Conservation (phyloP, 2,888 invertebrate genomes). For the Diarsia rubi region DNA sequence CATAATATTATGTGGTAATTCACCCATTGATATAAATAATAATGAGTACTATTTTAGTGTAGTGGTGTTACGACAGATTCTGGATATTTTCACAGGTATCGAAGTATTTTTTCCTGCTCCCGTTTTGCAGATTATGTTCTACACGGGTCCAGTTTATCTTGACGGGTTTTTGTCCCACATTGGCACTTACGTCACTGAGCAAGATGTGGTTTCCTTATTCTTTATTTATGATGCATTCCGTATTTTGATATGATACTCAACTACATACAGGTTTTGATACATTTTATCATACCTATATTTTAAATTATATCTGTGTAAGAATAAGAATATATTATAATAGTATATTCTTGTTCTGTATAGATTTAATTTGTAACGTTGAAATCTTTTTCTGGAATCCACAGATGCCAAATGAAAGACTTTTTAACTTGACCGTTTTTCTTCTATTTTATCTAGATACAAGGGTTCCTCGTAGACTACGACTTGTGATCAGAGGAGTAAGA, state of each 20-base stretch:
- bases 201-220: constrained; percentile 36
- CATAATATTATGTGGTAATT: constrained; percentile 19
- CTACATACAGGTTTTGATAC: background rate
- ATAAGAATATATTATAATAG: background rate
- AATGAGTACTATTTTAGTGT: constrained; percentile 6
- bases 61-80: background rate
- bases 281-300: background rate
- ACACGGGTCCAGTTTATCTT: constrained; percentile 21
- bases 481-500: background rate
- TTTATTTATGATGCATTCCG: constrained; percentile 24
- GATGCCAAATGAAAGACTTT: constrained; percentile 23
- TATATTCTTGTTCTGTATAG: too few relatives aligned
- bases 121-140: constrained; percentile 9
- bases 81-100: background rate
- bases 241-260: constrained; percentile 14
- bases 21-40: background rate
- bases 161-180: constrained; percentile 36
- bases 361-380: background rate
- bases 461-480: background rate
- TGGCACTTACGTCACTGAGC: constrained; percentile 31
- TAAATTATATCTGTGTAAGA: background rate
- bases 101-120: constrained; percentile 36
- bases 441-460: constrained; percentile 15
- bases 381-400: background rate
- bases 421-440: constrained; percentile 1